Base-by-base conservation (phyloP, 2,888 invertebrate species). In the Rhagophthalmus giganteus region DNA sequence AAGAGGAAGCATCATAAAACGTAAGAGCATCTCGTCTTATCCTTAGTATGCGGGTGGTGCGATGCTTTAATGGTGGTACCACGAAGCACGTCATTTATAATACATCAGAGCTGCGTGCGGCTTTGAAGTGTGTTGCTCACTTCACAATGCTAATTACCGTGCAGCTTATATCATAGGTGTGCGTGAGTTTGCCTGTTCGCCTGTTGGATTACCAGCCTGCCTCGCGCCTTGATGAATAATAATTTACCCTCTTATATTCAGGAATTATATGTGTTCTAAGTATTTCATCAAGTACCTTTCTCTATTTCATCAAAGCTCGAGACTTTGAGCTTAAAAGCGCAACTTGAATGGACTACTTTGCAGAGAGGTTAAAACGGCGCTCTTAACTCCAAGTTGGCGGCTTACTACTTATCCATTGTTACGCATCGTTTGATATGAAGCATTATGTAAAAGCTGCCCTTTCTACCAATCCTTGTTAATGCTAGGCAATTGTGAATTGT, bases 41-140 rank as follows among this genome's bases (percentile, higher is more conserved):
- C 58, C 61, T 65, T 59, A 46, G 62, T 66, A 65, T 65, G 62
- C 64, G 57, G 59, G 56, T 50, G 50, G 58, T 63, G 63, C 55
- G 58, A 58, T 60, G 60, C 61, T 63, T 64, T 68, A 66, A 68
- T 66, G 66, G 66, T 64, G 62, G 63, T 62, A 64, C 66, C 65
- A 66, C 64, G 66, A 68, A 66, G 65, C 63, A 58, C 60, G 61
- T 63, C 66, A 68, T 67, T 64, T 65, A 66, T 68, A 66, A 67
- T 67, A 67, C 66, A 68, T 68, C 68, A 58, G 47, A 54, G 53
- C 57, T 57, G 61, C 54, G 58, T 57, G 57, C 40, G 44, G 59
- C 56, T 63, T 66, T 64, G 63, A 64, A 59, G 63, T 63, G 55
- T 56, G 58, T 53, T 63, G 64, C 62, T 64, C 63, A 61, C 61